Percentiles rank a stretch among this genome's conserved stretches.
These are phyloP conservation scores for Halocynthia roretzi DNA, from an alignment of 23 tunicate genomes.

Conservation along the genomic window DNA sequence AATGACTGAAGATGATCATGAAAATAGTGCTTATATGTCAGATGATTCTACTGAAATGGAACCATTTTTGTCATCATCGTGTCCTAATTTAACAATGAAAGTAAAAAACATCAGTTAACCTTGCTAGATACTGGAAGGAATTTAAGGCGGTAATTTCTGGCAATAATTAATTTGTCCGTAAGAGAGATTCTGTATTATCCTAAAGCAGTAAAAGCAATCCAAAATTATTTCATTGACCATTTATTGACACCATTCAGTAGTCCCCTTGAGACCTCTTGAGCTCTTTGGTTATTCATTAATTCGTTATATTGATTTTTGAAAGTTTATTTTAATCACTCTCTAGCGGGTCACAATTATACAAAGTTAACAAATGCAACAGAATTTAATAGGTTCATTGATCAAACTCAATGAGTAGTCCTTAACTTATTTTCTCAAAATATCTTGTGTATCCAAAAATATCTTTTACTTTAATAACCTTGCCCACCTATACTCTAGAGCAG, in stretches of 20 bases:
- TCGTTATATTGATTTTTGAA: too few relatives aligned
- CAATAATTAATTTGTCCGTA: neutral
- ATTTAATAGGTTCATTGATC: too few relatives aligned
- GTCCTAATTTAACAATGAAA: neutral
- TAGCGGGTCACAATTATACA: too few relatives aligned
- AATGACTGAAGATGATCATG: neutral
- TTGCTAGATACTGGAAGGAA: neutral
- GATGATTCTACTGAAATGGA: neutral
- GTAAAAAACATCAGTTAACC: neutral
- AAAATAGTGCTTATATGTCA: neutral
- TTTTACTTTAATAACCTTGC: too few relatives aligned
- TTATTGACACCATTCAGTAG: neutral
- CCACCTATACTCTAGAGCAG: too few relatives aligned
- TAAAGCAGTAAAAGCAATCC: neutral
- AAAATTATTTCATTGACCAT: neutral
- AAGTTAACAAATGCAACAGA: too few relatives aligned
- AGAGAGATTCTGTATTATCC: neutral
- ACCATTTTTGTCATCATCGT: constrained; percentile 1
- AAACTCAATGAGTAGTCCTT: too few relatives aligned
- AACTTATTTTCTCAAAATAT: too few relatives aligned
- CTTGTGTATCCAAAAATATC: too few relatives aligned
- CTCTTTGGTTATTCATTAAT: neutral
- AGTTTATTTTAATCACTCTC: too few relatives aligned
- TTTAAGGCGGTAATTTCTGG: neutral
- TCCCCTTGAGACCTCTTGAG: neutral